These are phyloP conservation scores for Ricordea florida DNA, from an alignment of 92 coral and sea anemone genomes.

Conservation along the genomic window DNA sequence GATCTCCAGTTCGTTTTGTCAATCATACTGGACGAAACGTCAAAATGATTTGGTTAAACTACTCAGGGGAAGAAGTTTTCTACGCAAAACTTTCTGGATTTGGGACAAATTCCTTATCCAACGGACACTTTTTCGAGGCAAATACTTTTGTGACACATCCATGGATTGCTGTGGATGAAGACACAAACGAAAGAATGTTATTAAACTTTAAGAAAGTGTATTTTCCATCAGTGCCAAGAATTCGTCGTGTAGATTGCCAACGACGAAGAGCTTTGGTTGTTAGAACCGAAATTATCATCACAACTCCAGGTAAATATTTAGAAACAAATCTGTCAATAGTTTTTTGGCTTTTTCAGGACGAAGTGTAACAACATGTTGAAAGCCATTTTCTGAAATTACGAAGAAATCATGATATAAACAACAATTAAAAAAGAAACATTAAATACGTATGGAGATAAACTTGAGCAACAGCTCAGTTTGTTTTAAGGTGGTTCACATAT, in stretches of 20 bases:
- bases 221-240: constrained; percentile 66
- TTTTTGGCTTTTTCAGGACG: too few species aligned
- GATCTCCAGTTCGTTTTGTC: constrained; percentile 69
- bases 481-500: too few species aligned
- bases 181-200: constrained; percentile 68
- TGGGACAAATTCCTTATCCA: background rate
- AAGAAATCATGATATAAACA: too few species aligned
- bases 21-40: constrained; percentile 81
- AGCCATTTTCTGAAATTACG: too few species aligned
- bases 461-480: too few species aligned
- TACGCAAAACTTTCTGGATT: constrained; percentile 34
- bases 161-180: constrained; percentile 82
- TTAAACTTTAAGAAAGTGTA: constrained; percentile 72
- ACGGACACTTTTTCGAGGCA: too few species aligned
- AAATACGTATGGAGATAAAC: too few species aligned
- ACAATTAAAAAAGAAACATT: too few species aligned
- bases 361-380: too few species aligned
- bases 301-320: constrained; percentile 69
- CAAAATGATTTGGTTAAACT: constrained; percentile 79
- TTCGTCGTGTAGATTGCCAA: constrained; percentile 47
- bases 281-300: constrained; percentile 63
- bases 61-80: constrained; percentile 54
- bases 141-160: constrained; percentile 90
- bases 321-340: too few species aligned
- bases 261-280: constrained; percentile 43